Evolutionary conservation across 2,888 invertebrate species (phyloP).

Genomic region (Proisotoma minuta): DNA sequence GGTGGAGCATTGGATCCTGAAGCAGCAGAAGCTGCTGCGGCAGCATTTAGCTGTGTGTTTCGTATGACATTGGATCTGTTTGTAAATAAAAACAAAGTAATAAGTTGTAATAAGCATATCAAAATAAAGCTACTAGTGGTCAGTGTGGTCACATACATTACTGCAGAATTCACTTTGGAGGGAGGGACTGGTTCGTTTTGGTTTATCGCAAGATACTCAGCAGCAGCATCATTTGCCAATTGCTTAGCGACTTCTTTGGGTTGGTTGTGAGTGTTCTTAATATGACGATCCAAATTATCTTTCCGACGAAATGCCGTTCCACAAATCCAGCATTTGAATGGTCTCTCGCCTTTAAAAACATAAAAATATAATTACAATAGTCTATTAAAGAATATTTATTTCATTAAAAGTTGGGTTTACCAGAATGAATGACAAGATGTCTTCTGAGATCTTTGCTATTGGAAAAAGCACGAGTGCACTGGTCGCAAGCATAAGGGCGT

Average conservation of each 20-base stretch:
- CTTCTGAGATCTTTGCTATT: slow-evolving; percentile 65
- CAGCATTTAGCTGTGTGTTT: slow-evolving; percentile 1
- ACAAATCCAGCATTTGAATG: slow-evolving; percentile 68
- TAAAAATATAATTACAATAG: background rate
- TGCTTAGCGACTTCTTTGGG: slow-evolving; percentile 46
- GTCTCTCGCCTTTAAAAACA: slow-evolving; percentile 59
- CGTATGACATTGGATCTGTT: slow-evolving; percentile 9
- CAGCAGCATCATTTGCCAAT: slow-evolving; percentile 46
- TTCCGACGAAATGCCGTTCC: slow-evolving; percentile 66
- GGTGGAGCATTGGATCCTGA: background rate
- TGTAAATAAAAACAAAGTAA: slow-evolving; percentile 2
- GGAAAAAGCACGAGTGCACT: slow-evolving; percentile 64
- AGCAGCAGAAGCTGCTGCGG: background rate
- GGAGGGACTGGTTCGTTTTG: slow-evolving; percentile 20
- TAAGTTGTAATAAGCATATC: background rate
- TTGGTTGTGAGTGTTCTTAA: slow-evolving; percentile 46
- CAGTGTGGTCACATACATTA: slow-evolving; percentile 24
- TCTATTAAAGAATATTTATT: background rate
- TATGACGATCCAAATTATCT: slow-evolving; percentile 62
- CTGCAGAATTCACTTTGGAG: slow-evolving; percentile 42
- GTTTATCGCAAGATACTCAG: slow-evolving; percentile 35
- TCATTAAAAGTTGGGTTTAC: slow-evolving; percentile 52
- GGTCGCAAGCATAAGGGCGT: slow-evolving; percentile 60
- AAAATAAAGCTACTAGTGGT: background rate
- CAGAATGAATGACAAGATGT: slow-evolving; percentile 65